A percentile compares a stretch with the other conserved stretches of the same genome.
phyloP scores from a whole-genome alignment of 2,888 invertebrate genomes.

The Autographa pulchrina region DNA sequence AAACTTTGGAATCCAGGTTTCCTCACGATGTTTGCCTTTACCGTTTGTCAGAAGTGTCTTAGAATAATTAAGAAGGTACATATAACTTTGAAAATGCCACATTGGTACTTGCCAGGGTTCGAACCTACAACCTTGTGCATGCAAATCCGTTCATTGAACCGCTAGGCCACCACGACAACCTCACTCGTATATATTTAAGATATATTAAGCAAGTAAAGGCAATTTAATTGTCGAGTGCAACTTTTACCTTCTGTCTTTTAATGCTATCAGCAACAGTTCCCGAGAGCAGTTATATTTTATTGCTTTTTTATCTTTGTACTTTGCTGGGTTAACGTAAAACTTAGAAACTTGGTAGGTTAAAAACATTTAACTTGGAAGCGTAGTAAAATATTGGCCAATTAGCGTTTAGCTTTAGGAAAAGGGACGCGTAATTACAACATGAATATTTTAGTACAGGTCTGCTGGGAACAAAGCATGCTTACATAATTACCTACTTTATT shows the following conservation, averaged over 20 bases:
- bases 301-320: slow-evolving; percentile 14
- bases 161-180: too few relatives aligned
- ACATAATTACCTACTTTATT: slow-evolving; percentile 30
- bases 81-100: too few relatives aligned
- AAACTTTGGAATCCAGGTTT: too few relatives aligned
- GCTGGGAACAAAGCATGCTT: slow-evolving; percentile 14
- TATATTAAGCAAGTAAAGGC: too few relatives aligned
- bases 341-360: slow-evolving; percentile 16
- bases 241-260: slow-evolving; percentile 12
- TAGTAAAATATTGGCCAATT: slow-evolving; percentile 32
- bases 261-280: slow-evolving; percentile 6
- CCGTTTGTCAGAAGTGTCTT: too few relatives aligned
- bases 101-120: too few relatives aligned
- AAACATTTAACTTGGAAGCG: slow-evolving; percentile 11
- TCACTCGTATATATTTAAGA: too few relatives aligned
- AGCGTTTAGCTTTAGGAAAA: slow-evolving; percentile 31
- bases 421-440: slow-evolving; percentile 19
- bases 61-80: too few relatives aligned
- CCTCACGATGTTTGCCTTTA: too few relatives aligned
- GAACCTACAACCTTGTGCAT: too few relatives aligned
- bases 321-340: slow-evolving; percentile 25
- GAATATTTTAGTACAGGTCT: slow-evolving; percentile 29
- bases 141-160: too few relatives aligned
- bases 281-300: slow-evolving; percentile 14
- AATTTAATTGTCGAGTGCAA: not conserved